Conservation (phyloP, 2,888 invertebrate genomes). For the Cataglyphis livida region DNA sequence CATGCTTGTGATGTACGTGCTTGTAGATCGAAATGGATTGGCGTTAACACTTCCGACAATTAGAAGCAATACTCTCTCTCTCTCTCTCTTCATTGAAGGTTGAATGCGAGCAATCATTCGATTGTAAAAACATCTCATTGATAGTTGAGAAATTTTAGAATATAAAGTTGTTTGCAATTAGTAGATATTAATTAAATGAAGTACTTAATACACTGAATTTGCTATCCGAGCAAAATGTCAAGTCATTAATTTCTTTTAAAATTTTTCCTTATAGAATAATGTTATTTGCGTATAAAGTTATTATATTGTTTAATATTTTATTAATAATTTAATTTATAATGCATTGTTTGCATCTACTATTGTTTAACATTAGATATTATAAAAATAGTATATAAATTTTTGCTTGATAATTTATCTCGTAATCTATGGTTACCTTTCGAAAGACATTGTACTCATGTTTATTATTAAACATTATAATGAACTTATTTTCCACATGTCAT, state of each 20-base stretch:
- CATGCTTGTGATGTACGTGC: conserved; percentile 34
- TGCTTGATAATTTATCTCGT: background rate
- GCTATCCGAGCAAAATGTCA: background rate
- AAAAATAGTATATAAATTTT: conserved; percentile 25
- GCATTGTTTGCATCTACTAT: background rate
- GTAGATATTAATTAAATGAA: background rate
- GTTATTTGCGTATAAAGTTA: background rate
- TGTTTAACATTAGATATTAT: background rate
- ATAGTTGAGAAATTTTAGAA: background rate
- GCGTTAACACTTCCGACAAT: conserved; percentile 47
- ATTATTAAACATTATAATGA: conserved; percentile 23
- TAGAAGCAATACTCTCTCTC: conserved; percentile 8
- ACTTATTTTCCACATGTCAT: conserved; percentile 35
- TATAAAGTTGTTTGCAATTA: background rate
- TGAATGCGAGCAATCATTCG: background rate
- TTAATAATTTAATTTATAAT: background rate
- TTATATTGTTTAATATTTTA: background rate
- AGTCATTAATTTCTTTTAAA: background rate
- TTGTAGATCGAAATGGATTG: conserved; percentile 47
- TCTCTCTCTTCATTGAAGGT: too few relatives aligned
- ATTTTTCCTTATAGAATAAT: background rate
- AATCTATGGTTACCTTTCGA: conserved; percentile 16
- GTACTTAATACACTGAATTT: background rate
- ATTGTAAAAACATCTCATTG: conserved; percentile 9
- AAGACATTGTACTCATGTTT: conserved; percentile 19